These are phyloP conservation scores for Zosterops hypoxanthus DNA, from an alignment of 2,113 vertebrate genomes.

Conservation along the genomic window DNA sequence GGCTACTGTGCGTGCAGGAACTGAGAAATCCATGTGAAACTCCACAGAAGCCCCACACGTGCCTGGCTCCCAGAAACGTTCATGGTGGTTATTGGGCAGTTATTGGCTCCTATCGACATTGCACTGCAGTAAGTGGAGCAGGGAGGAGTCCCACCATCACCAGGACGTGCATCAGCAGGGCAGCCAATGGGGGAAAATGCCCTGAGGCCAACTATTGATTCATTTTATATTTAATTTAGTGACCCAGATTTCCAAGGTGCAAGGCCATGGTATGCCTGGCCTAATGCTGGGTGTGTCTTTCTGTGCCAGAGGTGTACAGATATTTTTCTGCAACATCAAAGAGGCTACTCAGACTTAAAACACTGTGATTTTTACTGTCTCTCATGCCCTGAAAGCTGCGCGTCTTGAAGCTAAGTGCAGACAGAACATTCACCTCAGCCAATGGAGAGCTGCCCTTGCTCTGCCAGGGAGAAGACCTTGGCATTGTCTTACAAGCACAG, in stretches of 20 bases:
- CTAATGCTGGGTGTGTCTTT: background rate
- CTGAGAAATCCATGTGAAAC: background rate
- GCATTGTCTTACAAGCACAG: background rate
- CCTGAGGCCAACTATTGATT: slow-evolving; percentile 52
- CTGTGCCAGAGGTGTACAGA: background rate
- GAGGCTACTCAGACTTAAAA: background rate
- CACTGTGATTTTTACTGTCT: background rate
- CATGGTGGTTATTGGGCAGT: background rate
- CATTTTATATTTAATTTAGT: slow-evolving; percentile 58
- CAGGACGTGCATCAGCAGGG: background rate
- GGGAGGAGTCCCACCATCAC: background rate
- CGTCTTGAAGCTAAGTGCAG: background rate
- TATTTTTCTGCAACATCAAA: background rate
- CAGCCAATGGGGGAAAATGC: slow-evolving; percentile 49
- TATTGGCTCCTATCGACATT: background rate
- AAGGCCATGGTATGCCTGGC: background rate
- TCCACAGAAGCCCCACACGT: background rate
- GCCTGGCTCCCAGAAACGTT: rapidly evolving
- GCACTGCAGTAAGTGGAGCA: slow-evolving; percentile 36
- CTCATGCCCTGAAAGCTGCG: background rate
- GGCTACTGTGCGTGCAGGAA: background rate
- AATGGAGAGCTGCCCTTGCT: background rate
- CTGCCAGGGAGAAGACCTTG: background rate
- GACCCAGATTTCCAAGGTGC: slow-evolving; percentile 48
- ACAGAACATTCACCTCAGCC: background rate